Evolutionary conservation across 2,797 vertebrate species (phyloP).

Genomic region (Aselliscus stoliczkanus): DNA sequence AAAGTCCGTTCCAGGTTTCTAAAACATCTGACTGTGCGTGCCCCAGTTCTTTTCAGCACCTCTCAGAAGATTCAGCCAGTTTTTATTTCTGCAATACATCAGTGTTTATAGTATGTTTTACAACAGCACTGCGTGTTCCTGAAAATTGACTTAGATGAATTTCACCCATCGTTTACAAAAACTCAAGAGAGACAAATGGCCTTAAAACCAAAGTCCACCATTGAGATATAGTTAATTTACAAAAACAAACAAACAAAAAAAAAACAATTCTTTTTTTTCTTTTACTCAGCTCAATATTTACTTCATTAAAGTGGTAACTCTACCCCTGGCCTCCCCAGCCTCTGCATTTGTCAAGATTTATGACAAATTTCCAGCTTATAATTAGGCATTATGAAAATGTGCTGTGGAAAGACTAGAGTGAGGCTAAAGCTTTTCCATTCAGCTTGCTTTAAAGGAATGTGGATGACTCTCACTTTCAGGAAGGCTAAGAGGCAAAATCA

Average conservation of each 20-base stretch:
- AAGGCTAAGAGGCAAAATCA: background rate
- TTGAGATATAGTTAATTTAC: background rate
- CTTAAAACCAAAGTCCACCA: constrained; percentile 47
- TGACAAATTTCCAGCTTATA: constrained; percentile 43
- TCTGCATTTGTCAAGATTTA: constrained; percentile 37
- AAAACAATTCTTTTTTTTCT: background rate
- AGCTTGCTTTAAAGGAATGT: constrained; percentile 19
- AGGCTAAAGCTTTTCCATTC: constrained; percentile 18
- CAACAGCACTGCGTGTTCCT: constrained; percentile 35
- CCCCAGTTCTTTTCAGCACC: constrained; percentile 33
- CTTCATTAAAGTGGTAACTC: constrained; percentile 14
- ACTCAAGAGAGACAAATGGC: constrained; percentile 36
- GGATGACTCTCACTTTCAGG: background rate
- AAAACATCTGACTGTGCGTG: constrained; percentile 51
- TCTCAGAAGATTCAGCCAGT: constrained; percentile 31
- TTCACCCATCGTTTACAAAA: constrained; percentile 13
- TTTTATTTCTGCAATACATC: constrained; percentile 30
- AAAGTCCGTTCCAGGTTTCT: constrained; percentile 51
- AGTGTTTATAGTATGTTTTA: constrained; percentile 55
- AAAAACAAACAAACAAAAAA: background rate
- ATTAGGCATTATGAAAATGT: constrained; percentile 51
- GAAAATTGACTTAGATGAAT: constrained; percentile 10
- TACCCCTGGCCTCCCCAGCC: background rate
- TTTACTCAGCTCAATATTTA: background rate
- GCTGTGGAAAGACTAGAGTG: background rate